Base-by-base conservation (phyloP, 2,797 vertebrate species). In the Sebastes trivittatus region DNA sequence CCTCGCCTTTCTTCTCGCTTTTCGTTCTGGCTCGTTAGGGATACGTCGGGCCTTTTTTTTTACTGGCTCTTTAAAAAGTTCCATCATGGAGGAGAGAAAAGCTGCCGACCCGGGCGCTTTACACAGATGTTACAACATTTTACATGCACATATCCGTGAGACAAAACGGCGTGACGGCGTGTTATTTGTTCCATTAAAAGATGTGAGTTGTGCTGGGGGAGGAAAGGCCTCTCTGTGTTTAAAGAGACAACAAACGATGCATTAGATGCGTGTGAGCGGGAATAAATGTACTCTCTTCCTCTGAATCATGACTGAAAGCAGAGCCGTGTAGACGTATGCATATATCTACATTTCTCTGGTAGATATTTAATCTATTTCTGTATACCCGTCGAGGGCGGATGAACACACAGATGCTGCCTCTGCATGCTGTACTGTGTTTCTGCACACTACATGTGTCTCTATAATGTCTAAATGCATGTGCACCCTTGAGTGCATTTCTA, bases 21-120 rank as follows among this genome's bases (percentile, higher is more conserved):
- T 80, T 83, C 22, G 88, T 89, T 91, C 73, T 68, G 81, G 77
- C 81, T 88, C 73, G 68, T 90, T 88, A 80, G 69, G 60, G 63
- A 60, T 4, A 38, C 36, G 23, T 46, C 7, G 7, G 66, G 62
- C 13, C 27, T 38, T 38, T 38, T 68, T 82, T 82, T 82, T 81
- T 22, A 63, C 30, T 1, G 23, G 32, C 3, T 52, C 65, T 77
- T 73, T 64, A 38, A 58, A 80, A 76, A 68, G 54, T 66, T 71
- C 49, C n/a, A 10, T 71, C 63, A 2, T 23, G 1, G 38, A n/a
- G 46, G 46, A 73, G 63, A 74, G 78, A 38, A 38, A 60, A 64
- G 74, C 70, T 5, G 68, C 62, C 22, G 55, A 61, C 7, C 7
- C 22, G 2, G 27, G 22, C 14, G 9, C 46, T 85, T 80, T 64